Conservation (phyloP, 2,797 vertebrate genomes). For the Megalops cyprinoides region DNA sequence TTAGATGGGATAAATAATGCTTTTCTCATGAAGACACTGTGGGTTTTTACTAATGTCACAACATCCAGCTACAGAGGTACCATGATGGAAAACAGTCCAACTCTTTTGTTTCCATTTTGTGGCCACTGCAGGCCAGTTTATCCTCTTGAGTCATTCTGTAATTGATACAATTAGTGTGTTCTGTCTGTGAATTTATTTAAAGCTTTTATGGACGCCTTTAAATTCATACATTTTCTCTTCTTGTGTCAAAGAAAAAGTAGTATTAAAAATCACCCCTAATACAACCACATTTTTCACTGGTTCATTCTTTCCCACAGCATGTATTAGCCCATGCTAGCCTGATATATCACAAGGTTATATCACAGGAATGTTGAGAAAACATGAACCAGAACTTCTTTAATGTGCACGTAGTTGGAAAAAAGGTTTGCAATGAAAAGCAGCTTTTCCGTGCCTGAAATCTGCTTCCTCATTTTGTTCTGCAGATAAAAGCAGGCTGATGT, state of each 20-base stretch:
- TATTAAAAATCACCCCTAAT: neutral
- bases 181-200: no score
- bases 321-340: neutral
- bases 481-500: constrained; percentile 10
- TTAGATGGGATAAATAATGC: no score
- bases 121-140: neutral
- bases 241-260: neutral
- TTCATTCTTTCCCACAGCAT: neutral
- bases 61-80: neutral
- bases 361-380: neutral
- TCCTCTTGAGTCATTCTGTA: neutral
- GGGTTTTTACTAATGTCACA: neutral
- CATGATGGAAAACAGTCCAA: neutral
- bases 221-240: neutral
- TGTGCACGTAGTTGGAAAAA: neutral
- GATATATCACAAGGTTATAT: neutral
- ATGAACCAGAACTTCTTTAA: neutral
- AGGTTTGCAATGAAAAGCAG: neutral
- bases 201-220: neutral
- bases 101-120: neutral
- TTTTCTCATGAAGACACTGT: neutral
- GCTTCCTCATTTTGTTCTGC: neutral
- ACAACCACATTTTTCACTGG: neutral
- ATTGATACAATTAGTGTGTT: neutral
- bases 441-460: neutral